Evolutionary conservation across 2,888 invertebrate species (phyloP).

Genomic region (Brachynemurus nebulosus): DNA sequence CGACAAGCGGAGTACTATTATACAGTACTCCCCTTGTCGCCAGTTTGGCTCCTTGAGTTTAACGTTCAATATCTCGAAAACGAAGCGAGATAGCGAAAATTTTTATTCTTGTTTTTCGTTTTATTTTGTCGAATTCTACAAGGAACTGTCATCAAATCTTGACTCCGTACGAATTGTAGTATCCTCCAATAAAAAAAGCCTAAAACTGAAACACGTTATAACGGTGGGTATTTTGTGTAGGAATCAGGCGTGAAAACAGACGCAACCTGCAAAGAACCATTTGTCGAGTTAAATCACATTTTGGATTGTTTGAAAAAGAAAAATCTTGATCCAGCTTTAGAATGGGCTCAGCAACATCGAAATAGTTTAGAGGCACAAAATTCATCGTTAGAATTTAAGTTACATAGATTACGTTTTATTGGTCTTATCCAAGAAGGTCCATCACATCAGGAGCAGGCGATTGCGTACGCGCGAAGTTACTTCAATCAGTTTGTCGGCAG

Average conservation of each 20-base stretch:
- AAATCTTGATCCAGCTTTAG: slow-evolving; percentile 71
- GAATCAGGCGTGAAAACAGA: slow-evolving; percentile 54
- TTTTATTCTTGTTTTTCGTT: no score
- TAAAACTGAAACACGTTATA: no score
- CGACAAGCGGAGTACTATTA: no score
- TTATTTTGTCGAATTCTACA: no score
- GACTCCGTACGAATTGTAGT: no score
- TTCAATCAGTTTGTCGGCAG: slow-evolving; percentile 67
- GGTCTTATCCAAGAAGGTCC: slow-evolving; percentile 51
- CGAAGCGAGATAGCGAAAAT: no score
- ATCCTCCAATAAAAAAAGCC: no score
- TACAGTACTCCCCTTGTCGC: no score
- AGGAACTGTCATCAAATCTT: no score
- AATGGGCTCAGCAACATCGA: slow-evolving; percentile 71
- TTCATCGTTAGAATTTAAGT: slow-evolving; percentile 63
- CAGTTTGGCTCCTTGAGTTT: no score
- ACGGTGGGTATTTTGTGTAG: no score
- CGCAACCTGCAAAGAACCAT: slow-evolving; percentile 56
- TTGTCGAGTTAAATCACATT: slow-evolving; percentile 74
- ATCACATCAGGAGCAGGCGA: slow-evolving; percentile 64
- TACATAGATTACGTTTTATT: slow-evolving; percentile 70
- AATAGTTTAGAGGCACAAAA: slow-evolving; percentile 54
- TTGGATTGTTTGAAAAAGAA: slow-evolving; percentile 70
- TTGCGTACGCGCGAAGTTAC: slow-evolving; percentile 71
- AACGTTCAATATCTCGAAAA: no score